These are phyloP conservation scores for Nematopogon swammerdamellus DNA, from an alignment of 2,888 invertebrate genomes.

Conservation along the genomic window DNA sequence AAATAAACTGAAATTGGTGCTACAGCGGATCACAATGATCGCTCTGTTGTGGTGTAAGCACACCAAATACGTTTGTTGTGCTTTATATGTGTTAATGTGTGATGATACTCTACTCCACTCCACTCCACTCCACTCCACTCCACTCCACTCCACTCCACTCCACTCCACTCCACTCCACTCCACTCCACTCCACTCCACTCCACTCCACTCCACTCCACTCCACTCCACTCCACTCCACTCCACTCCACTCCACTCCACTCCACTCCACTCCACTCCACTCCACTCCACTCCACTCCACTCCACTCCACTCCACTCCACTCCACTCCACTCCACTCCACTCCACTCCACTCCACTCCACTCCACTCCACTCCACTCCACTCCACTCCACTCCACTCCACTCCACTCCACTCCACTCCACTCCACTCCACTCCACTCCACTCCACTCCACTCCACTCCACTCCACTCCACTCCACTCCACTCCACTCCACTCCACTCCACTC, in stretches of 20 bases:
- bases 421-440: constrained; percentile 1
- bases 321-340: neutral
- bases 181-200: neutral
- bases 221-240: constrained; percentile 1
- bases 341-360: constrained; percentile 1
- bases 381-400: constrained; percentile 1
- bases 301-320: constrained; percentile 1
- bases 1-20: too few species aligned
- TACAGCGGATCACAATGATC: too few species aligned
- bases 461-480: constrained; percentile 1
- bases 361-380: constrained; percentile 1
- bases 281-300: constrained; percentile 1
- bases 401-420: neutral
- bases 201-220: constrained; percentile 1
- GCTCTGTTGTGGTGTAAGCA: too few species aligned
- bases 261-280: constrained; percentile 1
- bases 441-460: neutral
- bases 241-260: constrained; percentile 1
- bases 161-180: constrained; percentile 1
- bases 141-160: too few species aligned
- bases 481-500: constrained; percentile 1
- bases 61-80: too few species aligned
- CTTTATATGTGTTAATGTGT: too few species aligned
- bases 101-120: too few species aligned
- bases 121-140: too few species aligned